Evolutionary conservation across 1,140 invertebrate genomes (phyloP), one percentile per base, ranked within the genome.

Genomic region (Belonocnema kinseyi): DNA sequence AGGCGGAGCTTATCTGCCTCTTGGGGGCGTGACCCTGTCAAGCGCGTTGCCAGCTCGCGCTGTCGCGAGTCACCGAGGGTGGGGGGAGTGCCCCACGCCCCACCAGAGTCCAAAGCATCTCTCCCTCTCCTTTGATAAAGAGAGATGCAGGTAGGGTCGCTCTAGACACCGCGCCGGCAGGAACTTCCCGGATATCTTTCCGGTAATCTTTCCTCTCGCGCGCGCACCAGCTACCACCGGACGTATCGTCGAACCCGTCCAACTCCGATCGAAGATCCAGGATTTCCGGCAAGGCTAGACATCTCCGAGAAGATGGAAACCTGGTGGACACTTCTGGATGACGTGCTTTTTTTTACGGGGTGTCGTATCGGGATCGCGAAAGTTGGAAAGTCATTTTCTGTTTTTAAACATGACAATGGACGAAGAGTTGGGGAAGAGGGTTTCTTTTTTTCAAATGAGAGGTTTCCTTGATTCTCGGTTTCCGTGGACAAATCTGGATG

Each of bases 181-280:
- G 79, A 82, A 88, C 88, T 89, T 88, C 83, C 88, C 87, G 87
- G 88, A 88, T 90, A 90, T 88, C 87, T 89, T 87, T 85, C 88
- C 88, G 88, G 87, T 87, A 88, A 89, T 87, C 87, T 89, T 85
- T 85, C 81, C 85, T 86, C 85, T 86, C 76, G 73, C 79, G 77
- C 77, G 51, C 77, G 78, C 70, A 73, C 73, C 72, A 75, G 76
- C 78, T 77, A 79, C 74, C 75, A 75, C 79, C 79, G 78, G 81
- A 78, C 77, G 75, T 81, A 77, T 79, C 78, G 74, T 76, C 75
- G 78, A 79, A 71, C 76, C 33, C 66, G 12, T 16, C 72, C 74
- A 40, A 33, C 52, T 70, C 72, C 83, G 83, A 88, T 88, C 85
- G 84, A 87, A 87, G 85, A 88, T 88, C 83, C 85, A 88, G 87